Evolutionary conservation across 53 echinoderm and acorn worm species (phyloP).

Genomic region (Echinarachnius parma): DNA sequence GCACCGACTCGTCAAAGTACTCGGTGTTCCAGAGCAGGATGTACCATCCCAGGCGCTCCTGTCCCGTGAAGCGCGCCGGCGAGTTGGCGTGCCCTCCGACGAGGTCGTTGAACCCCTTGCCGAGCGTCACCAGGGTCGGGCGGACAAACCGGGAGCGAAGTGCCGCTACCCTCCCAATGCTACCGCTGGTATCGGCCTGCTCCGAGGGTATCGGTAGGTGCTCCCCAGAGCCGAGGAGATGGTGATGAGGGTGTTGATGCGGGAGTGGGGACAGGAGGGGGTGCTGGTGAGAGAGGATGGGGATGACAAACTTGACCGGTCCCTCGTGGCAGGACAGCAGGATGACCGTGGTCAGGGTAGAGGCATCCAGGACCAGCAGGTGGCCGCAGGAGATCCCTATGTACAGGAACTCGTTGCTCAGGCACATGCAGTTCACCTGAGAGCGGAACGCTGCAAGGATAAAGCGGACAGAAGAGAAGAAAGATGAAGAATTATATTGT

Average conservation of each 20-base stretch:
- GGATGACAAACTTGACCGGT: slow-evolving; percentile 75
- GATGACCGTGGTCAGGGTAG: slow-evolving; percentile 61
- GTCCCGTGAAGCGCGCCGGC: slow-evolving; percentile 73
- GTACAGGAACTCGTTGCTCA: slow-evolving; percentile 75
- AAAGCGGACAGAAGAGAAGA: background rate
- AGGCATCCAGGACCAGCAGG: slow-evolving; percentile 72
- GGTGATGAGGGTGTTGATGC: background rate
- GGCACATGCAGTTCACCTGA: slow-evolving; percentile 73
- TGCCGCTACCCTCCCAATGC: background rate
- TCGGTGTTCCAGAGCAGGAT: slow-evolving; percentile 84
- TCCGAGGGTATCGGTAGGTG: background rate
- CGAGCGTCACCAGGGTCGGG: slow-evolving; percentile 76
- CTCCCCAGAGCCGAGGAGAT: background rate
- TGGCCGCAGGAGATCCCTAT: slow-evolving; percentile 80
- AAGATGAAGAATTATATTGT: no score
- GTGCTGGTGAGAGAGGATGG: slow-evolving; percentile 36
- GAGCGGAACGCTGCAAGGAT: slow-evolving; percentile 58
- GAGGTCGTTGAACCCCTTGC: slow-evolving; percentile 83
- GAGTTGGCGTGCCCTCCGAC: slow-evolving; percentile 76
- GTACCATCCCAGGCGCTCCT: slow-evolving; percentile 74
- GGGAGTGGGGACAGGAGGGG: background rate
- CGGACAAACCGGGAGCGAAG: slow-evolving; percentile 8
- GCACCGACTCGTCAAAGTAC: slow-evolving; percentile 59
- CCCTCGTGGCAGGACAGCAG: slow-evolving; percentile 87
- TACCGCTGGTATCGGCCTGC: background rate